Evolutionary conservation across 2,113 vertebrate genomes (phyloP).

Genomic region (Petrocephalus zakoni): DNA sequence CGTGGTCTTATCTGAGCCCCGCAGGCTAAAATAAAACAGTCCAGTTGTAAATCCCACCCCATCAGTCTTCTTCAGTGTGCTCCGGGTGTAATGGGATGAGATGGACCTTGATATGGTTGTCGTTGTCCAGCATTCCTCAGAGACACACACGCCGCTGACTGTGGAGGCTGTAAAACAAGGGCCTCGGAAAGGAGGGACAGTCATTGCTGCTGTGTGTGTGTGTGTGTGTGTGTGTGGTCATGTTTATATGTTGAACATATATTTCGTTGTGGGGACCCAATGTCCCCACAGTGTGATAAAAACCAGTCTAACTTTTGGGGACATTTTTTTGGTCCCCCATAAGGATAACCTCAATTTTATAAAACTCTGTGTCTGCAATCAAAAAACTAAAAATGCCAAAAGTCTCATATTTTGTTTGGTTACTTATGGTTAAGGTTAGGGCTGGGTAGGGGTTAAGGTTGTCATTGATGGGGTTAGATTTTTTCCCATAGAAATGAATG

Average conservation of each 20-base stretch:
- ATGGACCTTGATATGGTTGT: conserved; percentile 16
- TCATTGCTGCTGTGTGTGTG: background rate
- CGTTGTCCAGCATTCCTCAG: conserved; percentile 21
- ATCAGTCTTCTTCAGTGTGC: conserved; percentile 23
- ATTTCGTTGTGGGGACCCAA: background rate
- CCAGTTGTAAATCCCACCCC: conserved; percentile 20
- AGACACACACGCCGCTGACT: background rate
- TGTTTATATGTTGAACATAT: too few species aligned
- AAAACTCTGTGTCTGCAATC: too few species aligned
- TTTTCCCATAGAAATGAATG: background rate
- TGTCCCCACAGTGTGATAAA: too few species aligned
- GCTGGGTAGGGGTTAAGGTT: background rate
- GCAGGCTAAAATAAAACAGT: conserved; percentile 21
- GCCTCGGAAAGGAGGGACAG: background rate
- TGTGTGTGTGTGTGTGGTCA: background rate
- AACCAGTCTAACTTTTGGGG: background rate
- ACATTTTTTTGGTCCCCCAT: background rate
- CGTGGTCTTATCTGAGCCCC: conserved; percentile 27
- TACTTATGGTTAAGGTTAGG: background rate
- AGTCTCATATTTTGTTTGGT: background rate
- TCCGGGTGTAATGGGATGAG: conserved; percentile 7
- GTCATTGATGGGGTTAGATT: background rate
- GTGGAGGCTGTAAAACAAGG: background rate
- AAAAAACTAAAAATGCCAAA: background rate
- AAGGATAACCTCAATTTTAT: background rate